Evolutionary conservation across 1,140 invertebrate species (phyloP).

Genomic region (Fopius arisanus): DNA sequence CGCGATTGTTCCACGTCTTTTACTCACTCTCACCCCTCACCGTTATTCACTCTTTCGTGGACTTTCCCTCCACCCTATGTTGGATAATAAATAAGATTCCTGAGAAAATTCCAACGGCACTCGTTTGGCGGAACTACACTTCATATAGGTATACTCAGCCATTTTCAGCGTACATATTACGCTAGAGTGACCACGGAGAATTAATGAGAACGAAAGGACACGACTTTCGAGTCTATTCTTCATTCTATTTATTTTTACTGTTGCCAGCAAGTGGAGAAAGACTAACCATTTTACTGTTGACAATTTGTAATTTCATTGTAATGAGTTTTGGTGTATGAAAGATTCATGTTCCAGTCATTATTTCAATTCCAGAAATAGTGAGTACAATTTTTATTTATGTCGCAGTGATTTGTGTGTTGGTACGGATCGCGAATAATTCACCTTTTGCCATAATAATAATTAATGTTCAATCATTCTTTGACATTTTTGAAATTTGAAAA

Average conservation of each 20-base stretch:
- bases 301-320: not conserved
- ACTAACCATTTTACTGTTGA: not conserved
- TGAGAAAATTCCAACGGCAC: constrained; percentile 52
- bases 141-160: constrained; percentile 10
- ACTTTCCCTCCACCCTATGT: constrained; percentile 48
- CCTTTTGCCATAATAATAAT: too few relatives aligned
- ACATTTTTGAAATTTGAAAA: too few relatives aligned
- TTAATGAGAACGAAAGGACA: constrained; percentile 4
- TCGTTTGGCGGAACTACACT: constrained; percentile 16
- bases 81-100: constrained; percentile 64
- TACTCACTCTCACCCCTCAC: constrained; percentile 24
- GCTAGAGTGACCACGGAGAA: not conserved
- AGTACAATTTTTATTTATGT: too few relatives aligned
- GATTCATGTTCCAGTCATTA: not conserved
- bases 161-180: constrained; percentile 5
- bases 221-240: not conserved
- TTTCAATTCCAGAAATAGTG: too few relatives aligned
- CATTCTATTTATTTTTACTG: not conserved
- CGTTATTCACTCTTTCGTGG: constrained; percentile 40
- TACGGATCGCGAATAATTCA: too few relatives aligned
- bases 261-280: not conserved
- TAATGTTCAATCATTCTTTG: too few relatives aligned
- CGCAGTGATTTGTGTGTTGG: too few relatives aligned
- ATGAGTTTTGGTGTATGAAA: not conserved
- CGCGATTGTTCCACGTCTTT: constrained; percentile 43